A percentile compares a stretch with the other conserved stretches of the same genome.
phyloP scores from a whole-genome alignment of 2,113 vertebrate genomes.

The Caranx ignobilis region DNA sequence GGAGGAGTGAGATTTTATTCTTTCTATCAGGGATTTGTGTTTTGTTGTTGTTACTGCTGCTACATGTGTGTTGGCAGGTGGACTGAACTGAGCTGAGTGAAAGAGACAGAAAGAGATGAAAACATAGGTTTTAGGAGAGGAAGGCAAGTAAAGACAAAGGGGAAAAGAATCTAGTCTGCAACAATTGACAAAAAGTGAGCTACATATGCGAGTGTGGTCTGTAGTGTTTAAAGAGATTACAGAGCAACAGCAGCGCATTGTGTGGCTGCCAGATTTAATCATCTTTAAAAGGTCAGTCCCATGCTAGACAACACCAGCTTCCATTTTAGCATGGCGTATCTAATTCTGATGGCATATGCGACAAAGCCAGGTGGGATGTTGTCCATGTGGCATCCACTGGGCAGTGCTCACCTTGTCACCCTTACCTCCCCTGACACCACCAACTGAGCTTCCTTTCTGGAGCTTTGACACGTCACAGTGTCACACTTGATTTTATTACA shows the following conservation, averaged over 20 bases:
- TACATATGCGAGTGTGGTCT: neutral
- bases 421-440: slow-evolving; percentile 22
- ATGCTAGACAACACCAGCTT: slow-evolving; percentile 7
- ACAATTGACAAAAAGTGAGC: slow-evolving; percentile 1
- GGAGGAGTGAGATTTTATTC: slow-evolving; percentile 27
- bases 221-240: neutral
- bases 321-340: slow-evolving; percentile 32
- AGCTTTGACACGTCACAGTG: slow-evolving; percentile 8
- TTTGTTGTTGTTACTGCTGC: slow-evolving; percentile 4
- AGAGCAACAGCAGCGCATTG: slow-evolving; percentile 8
- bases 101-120: neutral
- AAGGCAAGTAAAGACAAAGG: neutral
- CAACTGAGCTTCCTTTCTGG: slow-evolving; percentile 2
- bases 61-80: slow-evolving; percentile 11
- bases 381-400: slow-evolving; percentile 19
- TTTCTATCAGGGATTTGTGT: slow-evolving; percentile 46
- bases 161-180: neutral
- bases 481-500: neutral
- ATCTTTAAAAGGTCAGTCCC: slow-evolving; percentile 54
- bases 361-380: slow-evolving; percentile 52
- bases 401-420: slow-evolving; percentile 22
- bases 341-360: slow-evolving; percentile 47
- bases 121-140: neutral
- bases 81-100: neutral
- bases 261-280: slow-evolving; percentile 37